Evolutionary conservation across 2,888 invertebrate genomes (phyloP).

Genomic region (Stenotaenia linearis): DNA sequence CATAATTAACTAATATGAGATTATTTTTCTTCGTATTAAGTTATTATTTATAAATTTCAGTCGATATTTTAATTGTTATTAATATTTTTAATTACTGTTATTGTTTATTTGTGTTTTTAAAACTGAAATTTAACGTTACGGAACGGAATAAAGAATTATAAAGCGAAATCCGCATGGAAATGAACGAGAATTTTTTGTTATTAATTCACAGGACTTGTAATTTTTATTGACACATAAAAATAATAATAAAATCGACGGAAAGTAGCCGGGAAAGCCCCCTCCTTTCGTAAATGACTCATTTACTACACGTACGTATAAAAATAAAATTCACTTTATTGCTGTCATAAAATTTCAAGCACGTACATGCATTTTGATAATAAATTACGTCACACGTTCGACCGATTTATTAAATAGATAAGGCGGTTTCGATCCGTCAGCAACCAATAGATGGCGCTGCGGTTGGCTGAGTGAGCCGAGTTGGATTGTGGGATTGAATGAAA

Average conservation of each 20-base stretch:
- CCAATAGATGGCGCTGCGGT: constrained; percentile 31
- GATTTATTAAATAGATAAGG: not conserved
- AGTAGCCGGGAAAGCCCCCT: not conserved
- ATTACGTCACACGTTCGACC: not conserved
- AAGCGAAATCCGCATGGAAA: not conserved
- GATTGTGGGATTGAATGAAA: constrained; percentile 45
- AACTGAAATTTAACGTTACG: too few species aligned
- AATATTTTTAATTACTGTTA: too few species aligned
- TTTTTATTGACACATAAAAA: not conserved
- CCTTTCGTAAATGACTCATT: not conserved
- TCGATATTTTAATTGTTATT: too few species aligned
- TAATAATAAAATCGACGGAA: not conserved
- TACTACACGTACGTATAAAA: too few species aligned
- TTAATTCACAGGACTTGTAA: not conserved
- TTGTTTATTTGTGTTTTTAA: too few species aligned
- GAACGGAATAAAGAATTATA: too few species aligned
- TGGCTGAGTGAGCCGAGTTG: constrained; percentile 38
- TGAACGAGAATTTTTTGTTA: not conserved
- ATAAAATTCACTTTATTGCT: too few species aligned
- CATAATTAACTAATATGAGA: too few species aligned
- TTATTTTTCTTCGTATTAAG: too few species aligned
- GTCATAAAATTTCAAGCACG: too few species aligned
- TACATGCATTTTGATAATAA: not conserved
- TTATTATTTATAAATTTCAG: too few species aligned
- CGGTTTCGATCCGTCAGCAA: not conserved